A percentile compares a stretch with the other conserved stretches of the same genome.
phyloP scores from a whole-genome alignment of 2,113 vertebrate genomes.

The Podarcis muralis region DNA sequence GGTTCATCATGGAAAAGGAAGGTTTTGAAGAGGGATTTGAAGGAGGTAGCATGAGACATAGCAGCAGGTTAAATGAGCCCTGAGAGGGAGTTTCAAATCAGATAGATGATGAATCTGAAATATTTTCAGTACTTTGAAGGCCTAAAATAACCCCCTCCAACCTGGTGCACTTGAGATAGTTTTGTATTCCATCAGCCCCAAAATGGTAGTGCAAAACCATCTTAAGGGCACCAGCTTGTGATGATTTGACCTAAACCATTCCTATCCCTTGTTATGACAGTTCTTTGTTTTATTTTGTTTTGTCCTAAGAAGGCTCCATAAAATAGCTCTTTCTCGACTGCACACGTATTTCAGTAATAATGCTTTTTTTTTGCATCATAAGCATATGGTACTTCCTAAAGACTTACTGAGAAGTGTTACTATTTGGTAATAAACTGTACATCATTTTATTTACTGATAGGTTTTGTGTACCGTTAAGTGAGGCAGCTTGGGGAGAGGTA shows the following conservation, averaged over 20 bases:
- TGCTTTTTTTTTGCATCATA: conserved; percentile 58
- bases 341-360: conserved; percentile 32
- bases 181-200: too few species aligned
- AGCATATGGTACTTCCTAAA: conserved; percentile 55
- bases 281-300: conserved; percentile 2
- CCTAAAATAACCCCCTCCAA: too few species aligned
- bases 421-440: conserved; percentile 80
- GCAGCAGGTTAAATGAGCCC: background rate
- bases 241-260: background rate
- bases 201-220: too few species aligned
- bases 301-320: background rate
- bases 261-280: conserved; percentile 18
- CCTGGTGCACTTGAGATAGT: too few species aligned
- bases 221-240: too few species aligned
- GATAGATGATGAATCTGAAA: background rate
- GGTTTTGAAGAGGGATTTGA: background rate
- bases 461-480: conserved; percentile 74
- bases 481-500: conserved; percentile 48
- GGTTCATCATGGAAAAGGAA: background rate
- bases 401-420: conserved; percentile 66
- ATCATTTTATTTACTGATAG: conserved; percentile 71
- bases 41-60: background rate
- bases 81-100: background rate
- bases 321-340: conserved; percentile 9
- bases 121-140: background rate